These are phyloP conservation scores for Campoplex capitator DNA, from an alignment of 2,888 invertebrate species.

Conservation along the genomic window DNA sequence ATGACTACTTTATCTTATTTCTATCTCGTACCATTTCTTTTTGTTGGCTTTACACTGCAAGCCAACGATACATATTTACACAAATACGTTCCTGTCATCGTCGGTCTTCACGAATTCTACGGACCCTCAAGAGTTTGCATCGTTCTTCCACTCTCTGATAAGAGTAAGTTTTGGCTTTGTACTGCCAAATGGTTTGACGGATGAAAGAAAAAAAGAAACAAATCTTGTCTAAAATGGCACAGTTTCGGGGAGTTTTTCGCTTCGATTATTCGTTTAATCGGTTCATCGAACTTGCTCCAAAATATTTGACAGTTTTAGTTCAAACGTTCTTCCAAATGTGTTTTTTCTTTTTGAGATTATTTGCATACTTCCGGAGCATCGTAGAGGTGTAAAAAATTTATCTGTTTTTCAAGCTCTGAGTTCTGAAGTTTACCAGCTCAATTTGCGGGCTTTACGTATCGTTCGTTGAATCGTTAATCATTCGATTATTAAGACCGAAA, in stretches of 20 bases:
- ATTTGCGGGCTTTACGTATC: too few relatives aligned
- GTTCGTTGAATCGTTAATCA: too few relatives aligned
- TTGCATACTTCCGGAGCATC: too few relatives aligned
- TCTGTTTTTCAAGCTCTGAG: too few relatives aligned
- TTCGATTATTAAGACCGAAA: too few relatives aligned
- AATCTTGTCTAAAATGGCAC: too few relatives aligned
- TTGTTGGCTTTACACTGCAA: not conserved
- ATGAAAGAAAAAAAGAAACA: too few relatives aligned
- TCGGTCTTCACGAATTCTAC: conserved; percentile 71
- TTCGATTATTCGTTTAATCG: not conserved
- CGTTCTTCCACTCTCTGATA: conserved; percentile 55
- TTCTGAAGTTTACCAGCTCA: too few relatives aligned
- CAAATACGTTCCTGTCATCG: conserved; percentile 51
- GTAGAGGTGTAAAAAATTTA: too few relatives aligned
- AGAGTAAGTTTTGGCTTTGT: conserved; percentile 40
- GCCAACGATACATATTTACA: conserved; percentile 17
- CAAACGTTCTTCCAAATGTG: too few relatives aligned
- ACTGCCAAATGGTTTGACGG: too few relatives aligned
- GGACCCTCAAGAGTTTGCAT: conserved; percentile 72
- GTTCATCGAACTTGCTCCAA: not conserved
- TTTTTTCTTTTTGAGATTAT: not conserved
- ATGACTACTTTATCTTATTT: conserved; percentile 22
- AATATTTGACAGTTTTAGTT: not conserved
- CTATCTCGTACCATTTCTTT: conserved; percentile 28
- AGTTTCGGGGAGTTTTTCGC: not conserved